phyloP scores from a whole-genome alignment of 2,888 invertebrate genomes.

The Drosophila gaucha region DNA sequence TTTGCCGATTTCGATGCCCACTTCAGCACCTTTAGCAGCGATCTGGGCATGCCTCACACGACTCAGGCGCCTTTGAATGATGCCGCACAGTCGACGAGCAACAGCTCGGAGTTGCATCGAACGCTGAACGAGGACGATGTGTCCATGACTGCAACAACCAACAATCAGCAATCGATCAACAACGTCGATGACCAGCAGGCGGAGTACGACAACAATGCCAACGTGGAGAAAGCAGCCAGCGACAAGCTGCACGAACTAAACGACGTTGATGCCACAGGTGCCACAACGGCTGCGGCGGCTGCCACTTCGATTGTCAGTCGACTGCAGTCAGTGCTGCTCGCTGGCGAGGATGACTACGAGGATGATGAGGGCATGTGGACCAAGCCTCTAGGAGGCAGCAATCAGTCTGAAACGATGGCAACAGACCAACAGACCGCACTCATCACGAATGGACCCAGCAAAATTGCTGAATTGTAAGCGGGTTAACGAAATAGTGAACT shows the following conservation, averaged over 20 bases:
- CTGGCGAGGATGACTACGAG: slow-evolving; percentile 76
- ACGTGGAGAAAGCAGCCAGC: slow-evolving; percentile 76
- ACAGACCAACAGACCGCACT: slow-evolving; percentile 39
- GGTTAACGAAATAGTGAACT: neutral
- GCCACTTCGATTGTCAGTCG: slow-evolving; percentile 61
- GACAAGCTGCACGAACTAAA: slow-evolving; percentile 45
- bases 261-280: slow-evolving; percentile 36
- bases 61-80: slow-evolving; percentile 18
- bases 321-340: slow-evolving; percentile 70
- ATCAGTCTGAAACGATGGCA: slow-evolving; percentile 24
- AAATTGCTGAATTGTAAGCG: slow-evolving; percentile 71
- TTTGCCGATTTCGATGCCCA: slow-evolving; percentile 84
- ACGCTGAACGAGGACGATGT: slow-evolving; percentile 41
- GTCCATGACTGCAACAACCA: slow-evolving; percentile 19
- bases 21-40: slow-evolving; percentile 80
- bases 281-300: slow-evolving; percentile 35
- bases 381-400: slow-evolving; percentile 76
- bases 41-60: slow-evolving; percentile 68
- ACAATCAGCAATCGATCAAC: slow-evolving; percentile 9
- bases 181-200: slow-evolving; percentile 52
- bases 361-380: slow-evolving; percentile 83
- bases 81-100: slow-evolving; percentile 12
- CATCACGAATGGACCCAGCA: slow-evolving; percentile 72
- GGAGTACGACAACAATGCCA: slow-evolving; percentile 83
- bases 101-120: slow-evolving; percentile 20